Conservation (phyloP, 2,113 vertebrate species). For the Hypanus sabinus region DNA sequence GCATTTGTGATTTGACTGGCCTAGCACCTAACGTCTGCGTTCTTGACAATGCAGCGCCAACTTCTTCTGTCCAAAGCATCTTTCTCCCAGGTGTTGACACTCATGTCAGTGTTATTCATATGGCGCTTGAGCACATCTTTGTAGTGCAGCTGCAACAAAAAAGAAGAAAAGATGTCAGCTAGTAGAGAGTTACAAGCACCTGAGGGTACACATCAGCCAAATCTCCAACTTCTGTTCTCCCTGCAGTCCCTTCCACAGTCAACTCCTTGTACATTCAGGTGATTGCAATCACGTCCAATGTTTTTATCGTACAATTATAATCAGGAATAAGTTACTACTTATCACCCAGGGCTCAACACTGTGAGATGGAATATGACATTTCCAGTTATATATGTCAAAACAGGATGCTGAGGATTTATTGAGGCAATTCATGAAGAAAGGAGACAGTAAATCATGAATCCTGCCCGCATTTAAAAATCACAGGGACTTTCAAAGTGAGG, state of each 20-base stretch:
- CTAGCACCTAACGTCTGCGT: no score
- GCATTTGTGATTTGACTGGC: no score
- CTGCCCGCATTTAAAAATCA: background rate
- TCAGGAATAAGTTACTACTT: background rate
- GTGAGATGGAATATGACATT: conserved; percentile 34
- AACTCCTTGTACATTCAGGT: background rate
- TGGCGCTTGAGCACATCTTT: no score
- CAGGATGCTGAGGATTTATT: background rate
- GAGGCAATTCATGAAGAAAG: background rate
- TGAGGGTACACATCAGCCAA: background rate
- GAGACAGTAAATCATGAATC: background rate
- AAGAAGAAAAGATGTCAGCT: no score
- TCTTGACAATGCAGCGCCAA: no score
- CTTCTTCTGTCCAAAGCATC: no score
- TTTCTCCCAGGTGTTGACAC: no score
- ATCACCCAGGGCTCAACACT: conserved; percentile 25
- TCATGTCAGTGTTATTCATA: no score
- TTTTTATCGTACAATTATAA: background rate
- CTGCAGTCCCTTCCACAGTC: background rate
- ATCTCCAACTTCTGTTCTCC: background rate
- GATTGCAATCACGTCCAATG: background rate
- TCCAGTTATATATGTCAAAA: conserved; percentile 1
- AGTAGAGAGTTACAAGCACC: background rate
- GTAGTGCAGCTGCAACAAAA: no score
- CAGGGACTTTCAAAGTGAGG: background rate